Evolutionary conservation across 2,888 invertebrate species (phyloP).

Genomic region (Hemithea aestivaria): DNA sequence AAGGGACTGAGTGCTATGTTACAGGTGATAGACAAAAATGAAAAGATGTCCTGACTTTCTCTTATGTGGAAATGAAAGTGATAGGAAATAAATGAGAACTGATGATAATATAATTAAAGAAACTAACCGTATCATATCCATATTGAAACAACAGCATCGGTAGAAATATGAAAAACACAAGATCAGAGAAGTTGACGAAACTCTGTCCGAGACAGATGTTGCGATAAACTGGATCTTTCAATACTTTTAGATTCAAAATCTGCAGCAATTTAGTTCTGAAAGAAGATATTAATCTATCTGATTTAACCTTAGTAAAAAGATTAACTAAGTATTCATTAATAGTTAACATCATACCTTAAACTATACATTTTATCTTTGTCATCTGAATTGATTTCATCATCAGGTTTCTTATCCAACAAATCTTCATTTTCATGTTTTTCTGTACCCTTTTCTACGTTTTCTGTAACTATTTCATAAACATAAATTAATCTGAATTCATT

Average conservation of each 20-base stretch:
- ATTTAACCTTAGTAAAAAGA: too few species aligned
- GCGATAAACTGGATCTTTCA: slow-evolving; percentile 74
- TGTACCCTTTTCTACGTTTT: slow-evolving; percentile 35
- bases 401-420: slow-evolving; percentile 35
- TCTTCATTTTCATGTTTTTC: slow-evolving; percentile 40
- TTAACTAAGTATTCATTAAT: background rate
- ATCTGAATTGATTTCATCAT: slow-evolving; percentile 7
- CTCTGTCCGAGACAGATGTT: slow-evolving; percentile 81
- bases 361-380: slow-evolving; percentile 1
- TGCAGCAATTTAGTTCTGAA: slow-evolving; percentile 47
- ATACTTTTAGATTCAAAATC: slow-evolving; percentile 64
- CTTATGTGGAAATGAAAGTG: too few species aligned
- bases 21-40: too few species aligned
- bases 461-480: slow-evolving; percentile 37
- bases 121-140: slow-evolving; percentile 66
- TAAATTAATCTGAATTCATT: slow-evolving; percentile 5
- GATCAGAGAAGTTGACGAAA: slow-evolving; percentile 81
- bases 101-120: too few species aligned
- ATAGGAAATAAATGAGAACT: too few species aligned
- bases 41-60: too few species aligned
- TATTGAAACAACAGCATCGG: slow-evolving; percentile 80
- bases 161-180: slow-evolving; percentile 80
- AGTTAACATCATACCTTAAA: slow-evolving; percentile 18
- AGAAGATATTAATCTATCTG: too few species aligned
- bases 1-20: too few species aligned